These are phyloP conservation scores for Aspidoscelis tigris DNA, from an alignment of 2,113 vertebrate species.

Conservation along the genomic window DNA sequence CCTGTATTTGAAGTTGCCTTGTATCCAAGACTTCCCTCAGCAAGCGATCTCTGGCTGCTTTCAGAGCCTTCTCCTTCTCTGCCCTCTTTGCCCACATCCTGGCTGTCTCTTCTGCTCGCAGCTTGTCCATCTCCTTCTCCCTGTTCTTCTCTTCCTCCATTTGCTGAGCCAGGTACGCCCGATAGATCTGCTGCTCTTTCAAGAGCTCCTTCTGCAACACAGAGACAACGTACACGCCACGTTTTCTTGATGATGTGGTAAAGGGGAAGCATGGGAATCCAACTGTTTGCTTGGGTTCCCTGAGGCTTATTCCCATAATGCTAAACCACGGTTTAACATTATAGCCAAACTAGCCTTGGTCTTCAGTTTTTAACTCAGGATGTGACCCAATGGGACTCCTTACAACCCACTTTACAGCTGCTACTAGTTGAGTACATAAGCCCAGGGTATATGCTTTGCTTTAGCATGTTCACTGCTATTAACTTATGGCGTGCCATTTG, in stretches of 20 bases:
- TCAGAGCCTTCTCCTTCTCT: slow-evolving; percentile 67
- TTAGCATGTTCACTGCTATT: too few relatives aligned
- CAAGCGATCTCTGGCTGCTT: slow-evolving; percentile 78
- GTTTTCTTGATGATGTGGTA: too few relatives aligned
- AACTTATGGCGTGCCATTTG: background rate
- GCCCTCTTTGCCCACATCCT: slow-evolving; percentile 72
- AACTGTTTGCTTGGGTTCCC: too few relatives aligned
- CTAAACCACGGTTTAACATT: too few relatives aligned
- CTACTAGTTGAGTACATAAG: background rate
- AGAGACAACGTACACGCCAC: background rate
- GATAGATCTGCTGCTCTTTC: slow-evolving; percentile 81
- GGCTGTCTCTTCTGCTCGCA: slow-evolving; percentile 77
- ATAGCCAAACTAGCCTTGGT: too few relatives aligned
- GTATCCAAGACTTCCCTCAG: slow-evolving; percentile 82
- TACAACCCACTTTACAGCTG: background rate
- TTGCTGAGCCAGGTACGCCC: slow-evolving; percentile 77
- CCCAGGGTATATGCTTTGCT: background rate
- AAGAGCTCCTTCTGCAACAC: slow-evolving; percentile 75
- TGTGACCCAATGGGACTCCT: background rate
- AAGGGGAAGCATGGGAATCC: too few relatives aligned
- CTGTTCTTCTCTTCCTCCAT: slow-evolving; percentile 74
- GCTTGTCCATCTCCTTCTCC: slow-evolving; percentile 76
- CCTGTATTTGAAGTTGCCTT: slow-evolving; percentile 81
- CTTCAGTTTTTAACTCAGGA: too few relatives aligned
- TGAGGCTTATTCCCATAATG: too few relatives aligned